These are phyloP conservation scores for Clarias laeviceps DNA, from an alignment of 2,797 vertebrate species.

Conservation along the genomic window DNA sequence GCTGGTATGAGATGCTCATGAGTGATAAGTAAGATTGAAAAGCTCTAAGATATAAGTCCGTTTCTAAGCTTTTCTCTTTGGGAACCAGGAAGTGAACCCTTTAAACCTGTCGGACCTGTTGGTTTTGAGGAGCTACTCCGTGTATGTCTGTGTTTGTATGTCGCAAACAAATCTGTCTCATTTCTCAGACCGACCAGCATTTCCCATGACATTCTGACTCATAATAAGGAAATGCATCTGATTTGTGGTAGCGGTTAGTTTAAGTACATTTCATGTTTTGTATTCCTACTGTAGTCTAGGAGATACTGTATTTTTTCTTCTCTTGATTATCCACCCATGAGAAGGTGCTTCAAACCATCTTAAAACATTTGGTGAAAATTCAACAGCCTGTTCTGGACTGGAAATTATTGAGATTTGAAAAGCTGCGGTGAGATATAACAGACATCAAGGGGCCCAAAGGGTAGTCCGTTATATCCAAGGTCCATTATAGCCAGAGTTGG, in stretches of 20 bases:
- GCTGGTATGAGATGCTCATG: neutral
- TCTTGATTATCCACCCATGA: neutral
- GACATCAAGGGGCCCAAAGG: no score
- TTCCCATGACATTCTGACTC: neutral
- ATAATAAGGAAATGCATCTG: neutral
- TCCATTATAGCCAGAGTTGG: no score
- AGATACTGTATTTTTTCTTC: neutral
- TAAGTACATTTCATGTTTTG: neutral
- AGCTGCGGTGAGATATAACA: no score
- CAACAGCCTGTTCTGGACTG: neutral
- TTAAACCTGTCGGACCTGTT: slow-evolving; percentile 26
- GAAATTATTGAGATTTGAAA: neutral
- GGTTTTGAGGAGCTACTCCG: neutral
- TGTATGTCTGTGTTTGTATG: neutral
- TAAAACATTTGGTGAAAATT: neutral
- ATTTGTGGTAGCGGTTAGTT: neutral
- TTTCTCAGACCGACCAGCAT: neutral
- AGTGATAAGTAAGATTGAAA: neutral
- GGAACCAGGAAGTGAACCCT: slow-evolving; percentile 14
- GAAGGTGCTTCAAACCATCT: neutral
- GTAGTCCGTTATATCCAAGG: no score
- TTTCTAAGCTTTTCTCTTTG: neutral
- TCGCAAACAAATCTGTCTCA: neutral
- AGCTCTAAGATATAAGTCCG: neutral
- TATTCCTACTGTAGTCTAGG: neutral